These are phyloP conservation scores for Sturmia bella DNA, from an alignment of 2,888 invertebrate species.

Conservation along the genomic window DNA sequence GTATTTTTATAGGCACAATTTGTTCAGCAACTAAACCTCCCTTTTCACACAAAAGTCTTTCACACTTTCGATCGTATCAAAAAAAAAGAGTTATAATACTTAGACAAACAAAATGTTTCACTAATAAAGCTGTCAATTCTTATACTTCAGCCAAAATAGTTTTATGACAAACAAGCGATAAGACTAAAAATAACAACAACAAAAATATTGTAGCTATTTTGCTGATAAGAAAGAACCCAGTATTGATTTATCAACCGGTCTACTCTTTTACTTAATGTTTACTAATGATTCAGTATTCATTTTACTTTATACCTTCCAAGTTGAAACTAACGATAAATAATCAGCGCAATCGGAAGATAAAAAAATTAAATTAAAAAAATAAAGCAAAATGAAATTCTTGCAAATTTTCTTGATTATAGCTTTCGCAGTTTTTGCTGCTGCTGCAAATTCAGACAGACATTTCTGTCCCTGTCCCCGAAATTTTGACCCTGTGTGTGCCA, in stretches of 20 bases:
- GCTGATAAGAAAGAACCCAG: conserved; percentile 50
- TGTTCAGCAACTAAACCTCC: too few relatives aligned
- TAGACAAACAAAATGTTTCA: too few relatives aligned
- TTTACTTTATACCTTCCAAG: conserved; percentile 61
- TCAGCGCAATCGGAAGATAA: background rate
- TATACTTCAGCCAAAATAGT: background rate
- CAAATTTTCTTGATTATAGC: conserved; percentile 63
- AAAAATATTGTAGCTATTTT: conserved; percentile 9
- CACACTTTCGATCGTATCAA: too few relatives aligned
- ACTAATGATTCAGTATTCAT: too few relatives aligned
- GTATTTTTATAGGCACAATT: too few relatives aligned
- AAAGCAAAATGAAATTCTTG: conserved; percentile 72
- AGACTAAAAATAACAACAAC: conserved; percentile 22
- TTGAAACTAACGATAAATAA: conserved; percentile 28
- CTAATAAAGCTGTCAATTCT: too few relatives aligned
- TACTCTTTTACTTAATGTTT: conserved; percentile 48
- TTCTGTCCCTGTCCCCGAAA: conserved; percentile 77
- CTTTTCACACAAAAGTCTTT: too few relatives aligned
- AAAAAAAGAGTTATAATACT: too few relatives aligned
- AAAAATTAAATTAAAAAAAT: background rate
- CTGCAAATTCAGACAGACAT: conserved; percentile 47
- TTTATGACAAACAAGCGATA: background rate
- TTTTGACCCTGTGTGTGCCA: conserved; percentile 77
- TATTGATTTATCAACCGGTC: conserved; percentile 50
- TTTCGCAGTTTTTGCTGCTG: conserved; percentile 67